phyloP scores from a whole-genome alignment of 2,888 invertebrate genomes.

The Plutella xylostella region DNA sequence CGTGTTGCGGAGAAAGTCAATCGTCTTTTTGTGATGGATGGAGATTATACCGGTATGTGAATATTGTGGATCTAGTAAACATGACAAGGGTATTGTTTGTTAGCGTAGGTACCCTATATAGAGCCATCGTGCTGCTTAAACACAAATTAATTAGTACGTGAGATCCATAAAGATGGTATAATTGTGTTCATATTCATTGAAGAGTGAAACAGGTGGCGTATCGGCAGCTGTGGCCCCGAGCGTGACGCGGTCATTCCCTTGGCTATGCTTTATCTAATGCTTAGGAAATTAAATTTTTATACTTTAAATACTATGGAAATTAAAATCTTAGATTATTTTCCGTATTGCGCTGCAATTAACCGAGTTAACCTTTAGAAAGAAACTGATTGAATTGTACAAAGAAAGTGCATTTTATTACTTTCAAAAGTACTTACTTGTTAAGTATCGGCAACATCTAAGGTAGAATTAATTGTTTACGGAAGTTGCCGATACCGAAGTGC shows the following conservation, averaged over 20 bases:
- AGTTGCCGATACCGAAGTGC: too few species aligned
- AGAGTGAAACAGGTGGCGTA: slow-evolving; percentile 2
- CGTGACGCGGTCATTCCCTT: slow-evolving; percentile 36
- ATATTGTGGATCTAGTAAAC: slow-evolving; percentile 1
- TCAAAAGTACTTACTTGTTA: too few species aligned
- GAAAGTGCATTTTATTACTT: too few species aligned
- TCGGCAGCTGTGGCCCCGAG: slow-evolving; percentile 18
- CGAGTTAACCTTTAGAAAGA: too few species aligned
- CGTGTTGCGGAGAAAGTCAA: slow-evolving; percentile 56
- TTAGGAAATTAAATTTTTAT: not conserved
- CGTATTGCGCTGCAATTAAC: too few species aligned
- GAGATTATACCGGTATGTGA: slow-evolving; percentile 8
- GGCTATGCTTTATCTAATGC: not conserved
- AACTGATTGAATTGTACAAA: too few species aligned
- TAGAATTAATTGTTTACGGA: too few species aligned
- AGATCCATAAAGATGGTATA: not conserved
- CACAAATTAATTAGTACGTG: not conserved
- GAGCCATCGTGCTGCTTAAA: not conserved
- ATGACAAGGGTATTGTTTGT: not conserved
- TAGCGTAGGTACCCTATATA: too few species aligned
- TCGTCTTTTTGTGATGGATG: slow-evolving; percentile 36
- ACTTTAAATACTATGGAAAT: not conserved
- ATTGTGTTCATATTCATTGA: not conserved
- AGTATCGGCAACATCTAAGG: too few species aligned
- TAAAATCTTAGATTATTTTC: not conserved